Base-by-base conservation (phyloP, 1,140 invertebrate genomes). In the Vanessa tameamea region DNA sequence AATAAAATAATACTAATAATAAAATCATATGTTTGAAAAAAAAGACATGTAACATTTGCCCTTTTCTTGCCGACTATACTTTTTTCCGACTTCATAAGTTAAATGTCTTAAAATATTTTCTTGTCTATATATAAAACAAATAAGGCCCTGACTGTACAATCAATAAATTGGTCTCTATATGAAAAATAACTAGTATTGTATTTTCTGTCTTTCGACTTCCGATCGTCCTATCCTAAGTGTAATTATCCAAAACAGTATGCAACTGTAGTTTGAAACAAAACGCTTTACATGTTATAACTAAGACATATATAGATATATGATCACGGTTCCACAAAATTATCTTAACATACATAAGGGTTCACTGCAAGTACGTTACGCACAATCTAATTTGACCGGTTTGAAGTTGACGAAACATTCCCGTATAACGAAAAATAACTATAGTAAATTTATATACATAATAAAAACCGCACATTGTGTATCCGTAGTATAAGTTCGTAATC, bases 231-330 rank as follows among this genome's bases (percentile, higher is more conserved):
- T 64, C 59, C 8, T 74, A 69, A 73, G 57, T 53, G 13, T 53
- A 66, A 73, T 37, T 53, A 57, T 51, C 53, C 37, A 64, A 48
- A 48, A 67, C 70, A 72, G 73, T 78, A 78, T 55, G 74, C 77
- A 70, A 72, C 65, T 59, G 69, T 79, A 79, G 78, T 72, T 64
- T 72, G 55, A 72, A 76, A 74, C 61, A 69, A 81, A 67, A 77
- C 72, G 78, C 80, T 82, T 79, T 78, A 78, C 69, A 73, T 79
- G 76, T 82, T 76, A 70, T 68, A 59, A 65, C 13, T 72, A 67
- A 67, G 71, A 63, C n/a, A n/a, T 55, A 64, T 55, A 72, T 69
- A 77, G n/a, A 31, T 73, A 64, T 69, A 64, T 73, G 66, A 70
- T 59, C 71, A 67, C 66, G 51, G 51, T 48, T 69, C 55, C 59